Base-by-base conservation (phyloP, 2,113 vertebrate species). In the Phaethon lepturus region DNA sequence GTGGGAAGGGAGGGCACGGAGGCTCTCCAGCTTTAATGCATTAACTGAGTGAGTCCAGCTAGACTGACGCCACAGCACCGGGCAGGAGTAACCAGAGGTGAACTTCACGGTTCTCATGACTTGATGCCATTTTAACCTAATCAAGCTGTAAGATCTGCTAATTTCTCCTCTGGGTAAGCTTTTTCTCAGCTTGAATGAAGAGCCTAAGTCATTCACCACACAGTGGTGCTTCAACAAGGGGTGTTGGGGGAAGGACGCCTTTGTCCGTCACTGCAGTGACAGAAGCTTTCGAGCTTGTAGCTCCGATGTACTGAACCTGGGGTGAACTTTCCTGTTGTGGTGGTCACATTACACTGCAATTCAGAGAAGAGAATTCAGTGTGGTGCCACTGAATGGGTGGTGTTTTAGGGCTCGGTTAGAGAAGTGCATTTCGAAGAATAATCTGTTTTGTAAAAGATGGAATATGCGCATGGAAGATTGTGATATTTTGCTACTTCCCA, bases 241-340 rank as follows among this genome's bases (percentile, higher is more conserved):
- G 8, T 49, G 17, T 13, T n/a, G 44, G 18, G 22, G 29, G 55
- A 42, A 33, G 45, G 24, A 42, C 2, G 2, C 28, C 29, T 59
- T 40, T 1, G 2, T n/a, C 17, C 4, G 0, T 72, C 35, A 47
- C 16, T 81, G 42, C 15, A 24, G 52, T 15, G 26, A 68, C 4
- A 15, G 42, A 47, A 29, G 42, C 19, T 67, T 66, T 40, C 66
- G 42, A 33, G 5, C 22, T 40, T 49, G 7, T 66, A 11, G 17
- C 20, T 78, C 38, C 12, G 22, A 14, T 9, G 13, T 26, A 45
- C 38, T 59, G 33, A 52, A 60, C 50, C 15, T 77, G 45, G 24
- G 60, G 25, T 50, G 26, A 77, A 60, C 35, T 60, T 35, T 47
- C n/a, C 63, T 68, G 29, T 68, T 33, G 19, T 24, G 22, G 28